Conservation (phyloP, 2,888 invertebrate genomes). For the Ochropleura plecta region DNA sequence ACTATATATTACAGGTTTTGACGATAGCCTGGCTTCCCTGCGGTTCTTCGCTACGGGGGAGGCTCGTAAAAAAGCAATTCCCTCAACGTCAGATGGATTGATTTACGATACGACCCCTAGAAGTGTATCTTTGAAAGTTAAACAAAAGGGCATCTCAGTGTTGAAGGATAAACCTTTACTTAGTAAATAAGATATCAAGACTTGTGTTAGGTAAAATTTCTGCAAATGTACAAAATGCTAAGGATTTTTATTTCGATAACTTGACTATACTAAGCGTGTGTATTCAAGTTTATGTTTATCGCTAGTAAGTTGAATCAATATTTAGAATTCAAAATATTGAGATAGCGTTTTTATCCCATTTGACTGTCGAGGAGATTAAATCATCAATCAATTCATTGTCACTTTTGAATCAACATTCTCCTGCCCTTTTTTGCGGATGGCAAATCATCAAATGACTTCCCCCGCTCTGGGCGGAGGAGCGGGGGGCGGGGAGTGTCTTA, state of each 20-base stretch:
- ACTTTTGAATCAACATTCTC: no score
- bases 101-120: constrained; percentile 80
- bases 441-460: no score
- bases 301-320: not conserved
- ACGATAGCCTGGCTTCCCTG: constrained; percentile 30
- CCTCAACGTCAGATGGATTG: constrained; percentile 81
- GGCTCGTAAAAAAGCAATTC: constrained; percentile 81
- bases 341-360: not conserved
- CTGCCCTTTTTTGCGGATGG: no score
- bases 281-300: not conserved
- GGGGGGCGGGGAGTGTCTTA: no score
- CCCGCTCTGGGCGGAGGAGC: no score
- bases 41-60: constrained; percentile 59
- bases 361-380: not conserved
- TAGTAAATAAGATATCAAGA: constrained; percentile 67
- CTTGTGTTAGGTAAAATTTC: constrained; percentile 23
- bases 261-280: not conserved
- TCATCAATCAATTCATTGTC: not conserved
- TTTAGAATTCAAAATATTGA: not conserved
- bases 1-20: constrained; percentile 13
- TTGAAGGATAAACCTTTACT: constrained; percentile 67
- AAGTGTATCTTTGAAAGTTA: constrained; percentile 73
- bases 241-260: constrained; percentile 13
- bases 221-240: constrained; percentile 26
- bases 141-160: constrained; percentile 67